Evolutionary conservation across 2,888 invertebrate genomes (phyloP), one percentile per base, ranked within the genome.

Genomic region (Phania funesta): DNA sequence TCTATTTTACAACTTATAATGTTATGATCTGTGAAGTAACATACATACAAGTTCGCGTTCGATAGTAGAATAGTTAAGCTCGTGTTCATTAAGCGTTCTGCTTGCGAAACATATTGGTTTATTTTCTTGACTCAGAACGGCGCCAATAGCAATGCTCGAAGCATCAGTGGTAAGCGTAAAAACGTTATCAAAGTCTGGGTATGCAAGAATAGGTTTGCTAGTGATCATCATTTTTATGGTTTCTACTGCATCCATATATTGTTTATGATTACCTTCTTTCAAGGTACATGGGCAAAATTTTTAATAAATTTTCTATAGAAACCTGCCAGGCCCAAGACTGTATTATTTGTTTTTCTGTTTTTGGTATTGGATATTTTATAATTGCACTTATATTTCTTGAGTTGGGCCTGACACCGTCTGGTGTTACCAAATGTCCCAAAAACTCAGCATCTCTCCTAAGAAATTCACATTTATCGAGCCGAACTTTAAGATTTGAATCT

Each of bases 281-380:
- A 11, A 7, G 35, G 6, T 35, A 9, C 2, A 11, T 35, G 24
- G 22, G 48, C 18, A 52, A 35, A 54, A 41, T 67, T 18, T 35
- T 18, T 67, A 16, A 67, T 67, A 18, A 67, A 67, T 26, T 67
- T 67, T 9, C 52, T 35, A 9, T 52, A 52, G n/a, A 67, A 67
- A 1, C 67, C 67, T 1, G 32, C 38, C 18, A 71, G 3, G 1
- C 60, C 71, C 7, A 41, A 18, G 56, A 73, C 20, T 38, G 41
- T 16, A 2, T 32, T 38, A 58, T 38, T 60, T 62, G 29, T n/a
- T 62, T 73, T 26, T 62, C 50, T 84, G 86, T 18, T 85, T 77
- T 84, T 84, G 22, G 84, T 86, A 22, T 85, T 48, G 18, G 84
- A 80, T 38, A 82, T 7, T 86, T 84, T 62, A 74, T 16, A 38